These are phyloP conservation scores for Tipula vernalis DNA, from an alignment of 2,888 invertebrate species.

Conservation along the genomic window DNA sequence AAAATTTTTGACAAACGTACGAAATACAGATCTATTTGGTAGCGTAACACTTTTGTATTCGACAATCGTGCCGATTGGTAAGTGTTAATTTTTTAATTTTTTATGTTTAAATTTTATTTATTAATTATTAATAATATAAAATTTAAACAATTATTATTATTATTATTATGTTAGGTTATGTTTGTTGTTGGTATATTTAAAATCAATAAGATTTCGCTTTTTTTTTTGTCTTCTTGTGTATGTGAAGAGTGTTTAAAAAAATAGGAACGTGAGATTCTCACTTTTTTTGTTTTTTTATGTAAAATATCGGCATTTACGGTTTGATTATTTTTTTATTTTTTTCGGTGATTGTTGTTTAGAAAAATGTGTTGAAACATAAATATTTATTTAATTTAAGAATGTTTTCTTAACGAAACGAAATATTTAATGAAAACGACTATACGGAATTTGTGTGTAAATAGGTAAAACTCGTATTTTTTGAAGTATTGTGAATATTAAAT, in stretches of 20 bases:
- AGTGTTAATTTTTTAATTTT: slow-evolving; percentile 18
- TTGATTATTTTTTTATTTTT: not conserved
- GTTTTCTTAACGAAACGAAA: not conserved
- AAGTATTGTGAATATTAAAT: not conserved
- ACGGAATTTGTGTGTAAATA: not conserved
- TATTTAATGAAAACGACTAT: not conserved
- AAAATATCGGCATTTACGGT: not conserved
- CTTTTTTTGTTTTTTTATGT: slow-evolving; percentile 5
- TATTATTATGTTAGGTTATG: not conserved
- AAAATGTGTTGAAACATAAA: slow-evolving; percentile 5
- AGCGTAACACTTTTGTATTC: slow-evolving; percentile 31
- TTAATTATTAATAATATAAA: not conserved
- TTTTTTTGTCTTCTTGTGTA: not conserved
- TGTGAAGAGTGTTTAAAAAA: not conserved
- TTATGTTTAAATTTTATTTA: not conserved
- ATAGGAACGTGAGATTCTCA: slow-evolving; percentile 8
- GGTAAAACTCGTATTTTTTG: not conserved
- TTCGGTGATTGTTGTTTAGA: slow-evolving; percentile 4
- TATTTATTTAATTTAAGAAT: not conserved
- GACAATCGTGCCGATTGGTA: slow-evolving; percentile 33
- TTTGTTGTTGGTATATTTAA: not conserved
- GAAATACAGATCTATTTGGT: slow-evolving; percentile 34
- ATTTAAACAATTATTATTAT: not conserved
- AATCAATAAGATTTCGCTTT: not conserved
- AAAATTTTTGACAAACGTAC: slow-evolving; percentile 31